Conservation (phyloP, 2,113 vertebrate species). For the Strix aluco region DNA sequence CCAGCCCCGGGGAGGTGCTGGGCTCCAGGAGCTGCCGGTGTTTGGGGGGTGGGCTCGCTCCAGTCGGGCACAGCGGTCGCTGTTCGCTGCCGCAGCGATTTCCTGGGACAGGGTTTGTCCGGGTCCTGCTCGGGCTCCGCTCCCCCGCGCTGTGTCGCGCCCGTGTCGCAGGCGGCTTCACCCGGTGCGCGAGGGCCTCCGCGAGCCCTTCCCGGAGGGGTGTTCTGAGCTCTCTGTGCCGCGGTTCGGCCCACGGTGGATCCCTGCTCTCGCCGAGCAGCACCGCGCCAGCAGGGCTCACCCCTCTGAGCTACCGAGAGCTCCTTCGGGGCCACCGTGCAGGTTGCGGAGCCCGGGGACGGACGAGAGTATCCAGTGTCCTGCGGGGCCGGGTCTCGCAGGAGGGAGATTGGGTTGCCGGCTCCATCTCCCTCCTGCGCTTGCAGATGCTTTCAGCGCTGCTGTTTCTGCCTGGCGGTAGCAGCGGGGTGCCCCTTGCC, state of each 20-base stretch:
- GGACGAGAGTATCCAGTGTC: not conserved
- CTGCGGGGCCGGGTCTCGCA: not conserved
- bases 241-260: not conserved
- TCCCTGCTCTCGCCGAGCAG: not conserved
- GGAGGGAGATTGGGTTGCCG: not conserved
- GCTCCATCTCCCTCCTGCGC: not conserved
- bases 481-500: not conserved
- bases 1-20: not conserved
- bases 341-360: not conserved
- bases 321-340: not conserved
- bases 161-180: not conserved
- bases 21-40: not conserved
- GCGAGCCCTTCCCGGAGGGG: not conserved
- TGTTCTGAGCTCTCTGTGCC: not conserved
- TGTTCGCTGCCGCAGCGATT: not conserved
- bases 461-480: not conserved
- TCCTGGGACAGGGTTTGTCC: not conserved
- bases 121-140: not conserved
- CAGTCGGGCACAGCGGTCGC: no score
- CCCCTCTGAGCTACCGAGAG: fast-evolving
- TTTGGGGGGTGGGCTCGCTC: not conserved
- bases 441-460: not conserved
- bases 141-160: not conserved
- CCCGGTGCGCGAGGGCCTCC: not conserved
- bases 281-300: not conserved